Conservation (phyloP, 2,113 vertebrate genomes). For the Amphilophus citrinellus region DNA sequence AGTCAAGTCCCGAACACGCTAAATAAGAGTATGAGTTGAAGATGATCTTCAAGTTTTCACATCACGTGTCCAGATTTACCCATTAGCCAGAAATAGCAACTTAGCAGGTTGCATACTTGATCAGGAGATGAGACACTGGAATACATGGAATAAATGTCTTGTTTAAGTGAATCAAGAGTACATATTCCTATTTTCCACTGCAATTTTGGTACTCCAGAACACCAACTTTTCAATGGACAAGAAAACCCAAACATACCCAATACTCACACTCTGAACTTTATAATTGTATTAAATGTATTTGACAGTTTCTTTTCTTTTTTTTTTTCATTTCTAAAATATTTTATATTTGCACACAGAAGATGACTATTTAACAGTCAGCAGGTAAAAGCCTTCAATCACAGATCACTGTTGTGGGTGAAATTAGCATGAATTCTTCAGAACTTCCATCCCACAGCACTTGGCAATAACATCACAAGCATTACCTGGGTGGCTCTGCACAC, state of each 20-base stretch:
- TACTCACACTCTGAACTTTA: background rate
- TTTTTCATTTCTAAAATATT: slow-evolving; percentile 31
- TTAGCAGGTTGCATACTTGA: background rate
- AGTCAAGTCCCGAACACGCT: slow-evolving; percentile 9
- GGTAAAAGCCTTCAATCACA: slow-evolving; percentile 20
- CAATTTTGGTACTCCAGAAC: background rate
- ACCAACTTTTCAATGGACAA: background rate
- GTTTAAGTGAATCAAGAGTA: background rate
- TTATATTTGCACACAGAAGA: slow-evolving; percentile 34
- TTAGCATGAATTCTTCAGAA: slow-evolving; percentile 6
- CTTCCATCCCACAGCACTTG: slow-evolving; percentile 17
- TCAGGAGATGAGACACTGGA: background rate
- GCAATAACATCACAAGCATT: slow-evolving; percentile 21
- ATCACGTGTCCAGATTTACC: background rate
- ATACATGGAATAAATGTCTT: background rate
- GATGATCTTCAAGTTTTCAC: background rate
- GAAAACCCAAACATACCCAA: slow-evolving; percentile 8
- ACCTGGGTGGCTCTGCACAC: slow-evolving; percentile 8
- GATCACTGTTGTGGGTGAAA: slow-evolving; percentile 28
- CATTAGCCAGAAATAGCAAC: background rate
- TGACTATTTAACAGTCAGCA: slow-evolving; percentile 22
- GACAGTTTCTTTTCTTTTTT: background rate
- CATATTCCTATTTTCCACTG: background rate
- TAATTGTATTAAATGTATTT: background rate
- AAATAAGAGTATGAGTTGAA: background rate